Evolutionary conservation across 2,113 vertebrate genomes (phyloP), one percentile per base, ranked within the genome.

Genomic region (Pterocles gutturalis): DNA sequence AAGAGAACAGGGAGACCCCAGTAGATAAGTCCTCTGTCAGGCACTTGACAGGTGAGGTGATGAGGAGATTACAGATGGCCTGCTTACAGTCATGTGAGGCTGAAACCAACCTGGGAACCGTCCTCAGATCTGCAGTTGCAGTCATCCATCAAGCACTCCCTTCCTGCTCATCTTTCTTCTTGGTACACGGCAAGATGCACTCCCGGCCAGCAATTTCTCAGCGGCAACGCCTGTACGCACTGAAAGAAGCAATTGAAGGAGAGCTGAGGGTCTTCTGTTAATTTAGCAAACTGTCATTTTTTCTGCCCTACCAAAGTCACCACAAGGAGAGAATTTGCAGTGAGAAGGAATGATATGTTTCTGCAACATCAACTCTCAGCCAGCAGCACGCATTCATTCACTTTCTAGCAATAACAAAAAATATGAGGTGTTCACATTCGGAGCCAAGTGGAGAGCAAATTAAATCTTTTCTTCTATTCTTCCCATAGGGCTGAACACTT

Each of bases 351-450:
- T 4, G 1, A 62, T 5, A 26, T 36, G 24, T 91, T 95, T 77
- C 93, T 89, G 94, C 60, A 96, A 58, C 17, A 14, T 96, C 86
- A 72, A 55, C 70, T 79, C 70, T 71, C 81, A 64, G 85, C 69
- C 86, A 96, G 89, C 67, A 97, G 57, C 43, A 97, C 49, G 87
- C 62, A 48, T 36, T 90, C 33, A 46, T 95, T 89, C 66, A 71
- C 79, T 61, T 84, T 76, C 51, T 88, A 96, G 46, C 25, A 89
- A 31, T 49, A 81, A 89, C 11, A 75, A 81, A 57, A 82, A 41
- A 57, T 45, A 85, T 6, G n/a, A 72, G 13, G 36, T 57, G 34
- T 29, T 90, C 31, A 29, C n/a, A 26, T 80, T 75, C 61, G 31
- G 17, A 96, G 58, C 46, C 82, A 89, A 84, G 28, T 20, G 81